phyloP scores from a whole-genome alignment of 2,113 vertebrate genomes.

The Cebus imitator region DNA sequence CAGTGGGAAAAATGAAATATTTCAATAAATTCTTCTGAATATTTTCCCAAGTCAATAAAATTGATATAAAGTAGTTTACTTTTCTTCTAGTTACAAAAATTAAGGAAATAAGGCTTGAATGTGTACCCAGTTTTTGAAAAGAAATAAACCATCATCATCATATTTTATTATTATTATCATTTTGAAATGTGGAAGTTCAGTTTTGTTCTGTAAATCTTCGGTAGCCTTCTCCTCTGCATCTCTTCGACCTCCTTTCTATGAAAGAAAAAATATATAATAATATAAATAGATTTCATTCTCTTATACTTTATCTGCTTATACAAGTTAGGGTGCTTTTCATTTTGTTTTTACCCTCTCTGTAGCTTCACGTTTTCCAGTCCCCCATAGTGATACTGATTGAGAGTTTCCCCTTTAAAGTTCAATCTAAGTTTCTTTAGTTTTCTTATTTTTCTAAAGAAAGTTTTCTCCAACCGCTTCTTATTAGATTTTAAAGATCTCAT shows the following conservation, averaged over 20 bases:
- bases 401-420: neutral
- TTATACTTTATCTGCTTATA: neutral
- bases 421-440: neutral
- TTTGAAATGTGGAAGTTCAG: neutral
- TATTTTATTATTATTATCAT: neutral
- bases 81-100: neutral
- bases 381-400: neutral
- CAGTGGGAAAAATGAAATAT: neutral
- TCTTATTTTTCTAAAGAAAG: neutral
- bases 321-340: neutral
- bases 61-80: conserved; percentile 17
- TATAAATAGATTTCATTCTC: neutral
- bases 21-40: neutral
- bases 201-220: conserved; percentile 31
- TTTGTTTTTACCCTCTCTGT: no score
- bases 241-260: neutral
- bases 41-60: conserved; percentile 25
- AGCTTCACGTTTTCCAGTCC: neutral
- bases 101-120: neutral
- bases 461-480: neutral
- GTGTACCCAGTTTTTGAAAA: neutral
- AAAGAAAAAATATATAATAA: neutral
- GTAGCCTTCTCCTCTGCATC: neutral
- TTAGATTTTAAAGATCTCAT: neutral
- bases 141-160: neutral